Conservation (phyloP, 2,113 vertebrate genomes). For the Phoenicopterus ruber region DNA sequence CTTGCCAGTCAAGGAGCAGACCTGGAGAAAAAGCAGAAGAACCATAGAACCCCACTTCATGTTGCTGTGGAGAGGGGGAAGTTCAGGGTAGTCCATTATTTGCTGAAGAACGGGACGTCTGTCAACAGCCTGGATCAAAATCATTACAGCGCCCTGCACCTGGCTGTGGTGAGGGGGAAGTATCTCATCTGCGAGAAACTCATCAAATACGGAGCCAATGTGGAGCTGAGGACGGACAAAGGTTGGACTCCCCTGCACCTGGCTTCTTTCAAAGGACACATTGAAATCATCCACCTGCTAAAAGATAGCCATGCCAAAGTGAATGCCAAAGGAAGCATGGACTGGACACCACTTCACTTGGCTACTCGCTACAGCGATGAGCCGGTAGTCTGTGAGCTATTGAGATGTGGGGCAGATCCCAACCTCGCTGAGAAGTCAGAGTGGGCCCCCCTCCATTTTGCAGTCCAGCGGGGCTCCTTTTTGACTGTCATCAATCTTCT, state of each 20-base stretch:
- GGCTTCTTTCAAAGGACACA: conserved; percentile 79
- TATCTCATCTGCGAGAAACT: conserved; percentile 83
- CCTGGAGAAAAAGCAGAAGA: conserved; percentile 71
- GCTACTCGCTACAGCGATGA: conserved; percentile 74
- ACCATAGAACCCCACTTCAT: conserved; percentile 76
- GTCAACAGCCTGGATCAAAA: conserved; percentile 68
- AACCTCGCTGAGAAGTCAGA: conserved; percentile 67
- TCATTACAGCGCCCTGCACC: conserved; percentile 79
- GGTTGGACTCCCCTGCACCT: conserved; percentile 85
- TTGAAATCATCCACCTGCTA: conserved; percentile 74
- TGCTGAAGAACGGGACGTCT: conserved; percentile 69
- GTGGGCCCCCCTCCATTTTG: conserved; percentile 84
- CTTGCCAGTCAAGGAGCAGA: conserved; percentile 77
- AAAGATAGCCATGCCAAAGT: conserved; percentile 62
- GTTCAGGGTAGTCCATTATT: conserved; percentile 78
- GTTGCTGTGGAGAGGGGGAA: conserved; percentile 80
- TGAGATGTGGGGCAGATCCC: conserved; percentile 76
- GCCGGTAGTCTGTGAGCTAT: conserved; percentile 64
- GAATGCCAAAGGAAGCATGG: conserved; percentile 68
- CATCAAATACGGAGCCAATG: conserved; percentile 67
- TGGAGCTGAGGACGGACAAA: conserved; percentile 73
- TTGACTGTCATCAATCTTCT: conserved; percentile 76
- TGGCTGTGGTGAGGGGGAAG: conserved; percentile 76
- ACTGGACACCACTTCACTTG: conserved; percentile 83
- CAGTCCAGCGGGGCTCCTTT: conserved; percentile 72